Percentiles rank a stretch among this genome's conserved stretches.
Evolutionary conservation across 2,113 vertebrate species (phyloP).

Genomic region (Pseudorhombus dupliciocellatus): DNA sequence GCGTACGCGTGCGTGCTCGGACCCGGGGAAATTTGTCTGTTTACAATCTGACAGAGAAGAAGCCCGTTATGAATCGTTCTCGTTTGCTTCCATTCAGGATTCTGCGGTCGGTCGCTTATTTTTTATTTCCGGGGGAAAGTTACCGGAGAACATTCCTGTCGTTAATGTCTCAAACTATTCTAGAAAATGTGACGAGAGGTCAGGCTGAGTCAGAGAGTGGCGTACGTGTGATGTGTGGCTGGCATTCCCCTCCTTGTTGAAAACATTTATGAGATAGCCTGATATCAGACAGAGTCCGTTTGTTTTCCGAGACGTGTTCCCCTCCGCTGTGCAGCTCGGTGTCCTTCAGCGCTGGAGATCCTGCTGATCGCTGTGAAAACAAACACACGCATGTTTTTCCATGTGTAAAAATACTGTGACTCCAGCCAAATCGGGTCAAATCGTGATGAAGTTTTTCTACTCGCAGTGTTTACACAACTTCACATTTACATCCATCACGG

Average conservation of each 20-base stretch:
- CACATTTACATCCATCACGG: too few species aligned
- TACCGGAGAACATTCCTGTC: neutral
- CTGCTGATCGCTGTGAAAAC: constrained; percentile 65
- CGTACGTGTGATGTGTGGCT: constrained; percentile 56
- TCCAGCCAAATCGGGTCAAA: too few species aligned
- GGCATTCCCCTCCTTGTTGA: constrained; percentile 23
- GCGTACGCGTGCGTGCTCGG: neutral
- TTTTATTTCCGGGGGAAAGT: neutral
- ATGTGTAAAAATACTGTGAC: too few species aligned
- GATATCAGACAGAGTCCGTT: constrained; percentile 50
- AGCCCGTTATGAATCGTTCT: neutral
- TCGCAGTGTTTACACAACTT: too few species aligned
- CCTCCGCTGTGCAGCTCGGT: constrained; percentile 44
- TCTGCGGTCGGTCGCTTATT: too few species aligned
- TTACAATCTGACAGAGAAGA: constrained; percentile 1
- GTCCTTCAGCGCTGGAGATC: constrained; percentile 61
- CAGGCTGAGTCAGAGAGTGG: constrained; percentile 2
- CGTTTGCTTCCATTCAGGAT: neutral
- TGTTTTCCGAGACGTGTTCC: constrained; percentile 65
- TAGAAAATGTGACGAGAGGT: constrained; percentile 15
- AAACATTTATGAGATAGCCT: constrained; percentile 60
- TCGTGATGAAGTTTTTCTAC: too few species aligned
- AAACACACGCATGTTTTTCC: constrained; percentile 34
- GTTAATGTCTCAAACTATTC: too few species aligned
- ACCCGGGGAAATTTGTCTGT: neutral